Evolutionary conservation across 2,113 vertebrate species (phyloP).

Genomic region (Scartelaos histophorus): DNA sequence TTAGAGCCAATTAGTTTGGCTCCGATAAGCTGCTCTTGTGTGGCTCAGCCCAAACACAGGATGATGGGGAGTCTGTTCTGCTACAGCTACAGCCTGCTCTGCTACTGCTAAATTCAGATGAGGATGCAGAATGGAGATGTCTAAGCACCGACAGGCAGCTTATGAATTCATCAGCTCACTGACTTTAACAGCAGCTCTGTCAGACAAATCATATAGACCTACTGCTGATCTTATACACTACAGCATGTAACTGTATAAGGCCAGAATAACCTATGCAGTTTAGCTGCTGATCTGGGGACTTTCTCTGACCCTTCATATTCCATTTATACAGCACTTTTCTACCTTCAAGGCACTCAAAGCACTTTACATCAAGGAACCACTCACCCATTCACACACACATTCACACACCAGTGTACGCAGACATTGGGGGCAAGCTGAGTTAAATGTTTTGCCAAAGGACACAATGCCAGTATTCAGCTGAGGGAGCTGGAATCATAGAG

Average conservation of each 20-base stretch:
- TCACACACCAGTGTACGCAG: no score
- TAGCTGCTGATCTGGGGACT: background rate
- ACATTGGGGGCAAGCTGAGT: no score
- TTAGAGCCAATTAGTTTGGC: conserved; percentile 36
- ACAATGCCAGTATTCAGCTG: no score
- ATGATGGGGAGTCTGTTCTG: background rate
- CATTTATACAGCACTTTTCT: no score
- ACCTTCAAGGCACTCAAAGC: no score
- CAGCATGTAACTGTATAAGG: background rate
- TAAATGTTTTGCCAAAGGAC: no score
- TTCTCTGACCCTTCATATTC: no score
- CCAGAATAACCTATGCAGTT: background rate
- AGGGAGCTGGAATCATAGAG: no score
- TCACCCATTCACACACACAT: no score
- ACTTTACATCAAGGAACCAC: no score
- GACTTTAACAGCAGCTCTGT: background rate
- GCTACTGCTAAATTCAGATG: background rate
- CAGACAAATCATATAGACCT: background rate
- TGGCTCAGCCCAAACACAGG: conserved; percentile 11
- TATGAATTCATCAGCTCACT: background rate
- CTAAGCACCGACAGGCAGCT: background rate
- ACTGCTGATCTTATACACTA: background rate
- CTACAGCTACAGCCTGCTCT: background rate
- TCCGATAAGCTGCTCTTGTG: conserved; percentile 37
- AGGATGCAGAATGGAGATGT: background rate